A percentile compares a stretch with the other conserved stretches of the same genome.
These are phyloP conservation scores for Mamestra configurata DNA, from an alignment of 1,140 invertebrate genomes.

Conservation along the genomic window DNA sequence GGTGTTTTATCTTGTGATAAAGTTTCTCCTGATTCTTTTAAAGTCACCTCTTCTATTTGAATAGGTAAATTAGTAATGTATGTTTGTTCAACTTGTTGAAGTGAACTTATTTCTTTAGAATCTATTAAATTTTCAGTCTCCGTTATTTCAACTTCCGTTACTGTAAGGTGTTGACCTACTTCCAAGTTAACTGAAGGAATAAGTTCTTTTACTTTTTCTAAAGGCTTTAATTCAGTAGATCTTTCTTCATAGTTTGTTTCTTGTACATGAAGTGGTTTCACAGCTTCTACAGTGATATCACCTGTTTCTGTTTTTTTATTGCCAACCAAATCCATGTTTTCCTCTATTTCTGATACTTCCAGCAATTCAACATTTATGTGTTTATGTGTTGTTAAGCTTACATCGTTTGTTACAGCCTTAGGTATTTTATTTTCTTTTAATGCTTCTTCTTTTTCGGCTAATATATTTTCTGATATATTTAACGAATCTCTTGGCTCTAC, in stretches of 20 bases:
- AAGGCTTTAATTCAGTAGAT: conserved; percentile 57
- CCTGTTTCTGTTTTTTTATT: conserved; percentile 61
- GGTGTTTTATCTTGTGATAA: conserved; percentile 39
- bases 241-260: conserved; percentile 66
- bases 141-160: conserved; percentile 64
- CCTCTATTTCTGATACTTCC: conserved; percentile 65
- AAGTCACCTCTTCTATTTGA: conserved; percentile 68
- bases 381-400: conserved; percentile 62
- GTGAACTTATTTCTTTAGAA: conserved; percentile 26
- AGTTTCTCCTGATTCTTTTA: conserved; percentile 63
- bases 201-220: conserved; percentile 55
- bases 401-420: conserved; percentile 54
- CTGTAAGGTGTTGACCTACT: conserved; percentile 66
- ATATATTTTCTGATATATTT: conserved; percentile 65
- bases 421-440: conserved; percentile 56
- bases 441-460: conserved; percentile 69
- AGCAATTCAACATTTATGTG: conserved; percentile 71
- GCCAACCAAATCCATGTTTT: conserved; percentile 43
- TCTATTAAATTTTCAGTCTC: conserved; percentile 66
- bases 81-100: conserved; percentile 53
- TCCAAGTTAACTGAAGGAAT: conserved; percentile 60
- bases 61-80: conserved; percentile 65
- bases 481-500: conserved; percentile 62
- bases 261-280: conserved; percentile 64
- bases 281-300: conserved; percentile 59